Percentiles rank a stretch among this genome's conserved stretches.
Conservation (phyloP, 1,140 invertebrate species). For the Metaphire vulgaris region DNA sequence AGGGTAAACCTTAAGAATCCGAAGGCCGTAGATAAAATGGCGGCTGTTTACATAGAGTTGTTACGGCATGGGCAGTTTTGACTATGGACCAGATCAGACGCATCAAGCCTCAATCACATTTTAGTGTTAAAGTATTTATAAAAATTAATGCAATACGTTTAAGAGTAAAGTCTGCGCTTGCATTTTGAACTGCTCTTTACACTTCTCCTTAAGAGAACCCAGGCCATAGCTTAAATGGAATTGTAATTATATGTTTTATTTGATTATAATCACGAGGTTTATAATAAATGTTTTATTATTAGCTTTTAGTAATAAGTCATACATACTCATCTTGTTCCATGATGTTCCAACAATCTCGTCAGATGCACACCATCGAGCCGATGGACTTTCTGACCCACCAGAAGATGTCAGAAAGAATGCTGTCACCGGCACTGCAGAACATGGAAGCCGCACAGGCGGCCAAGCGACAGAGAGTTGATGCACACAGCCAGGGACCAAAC, state of each 20-base stretch:
- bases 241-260: background rate
- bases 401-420: conserved; percentile 24
- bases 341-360: conserved; percentile 19
- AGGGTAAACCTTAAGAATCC: too few relatives aligned
- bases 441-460: conserved; percentile 2
- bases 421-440: conserved; percentile 10
- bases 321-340: background rate
- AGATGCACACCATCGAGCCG: conserved; percentile 20
- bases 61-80: too few relatives aligned
- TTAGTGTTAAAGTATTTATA: background rate
- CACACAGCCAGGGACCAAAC: conserved; percentile 4
- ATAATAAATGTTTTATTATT: background rate
- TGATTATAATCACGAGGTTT: background rate
- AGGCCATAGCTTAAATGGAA: background rate
- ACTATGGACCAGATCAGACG: background rate
- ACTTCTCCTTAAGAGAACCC: background rate
- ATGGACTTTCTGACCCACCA: conserved; percentile 23
- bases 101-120: background rate
- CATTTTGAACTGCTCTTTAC: background rate
- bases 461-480: conserved; percentile 16
- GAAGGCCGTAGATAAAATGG: too few relatives aligned
- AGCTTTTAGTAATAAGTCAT: background rate
- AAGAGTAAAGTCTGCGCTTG: background rate
- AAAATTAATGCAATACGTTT: background rate
- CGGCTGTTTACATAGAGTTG: too few relatives aligned